Percentiles rank a stretch among this genome's conserved stretches.
These are phyloP conservation scores for Sterna hirundo DNA, from an alignment of 2,113 vertebrate species.

Conservation along the genomic window DNA sequence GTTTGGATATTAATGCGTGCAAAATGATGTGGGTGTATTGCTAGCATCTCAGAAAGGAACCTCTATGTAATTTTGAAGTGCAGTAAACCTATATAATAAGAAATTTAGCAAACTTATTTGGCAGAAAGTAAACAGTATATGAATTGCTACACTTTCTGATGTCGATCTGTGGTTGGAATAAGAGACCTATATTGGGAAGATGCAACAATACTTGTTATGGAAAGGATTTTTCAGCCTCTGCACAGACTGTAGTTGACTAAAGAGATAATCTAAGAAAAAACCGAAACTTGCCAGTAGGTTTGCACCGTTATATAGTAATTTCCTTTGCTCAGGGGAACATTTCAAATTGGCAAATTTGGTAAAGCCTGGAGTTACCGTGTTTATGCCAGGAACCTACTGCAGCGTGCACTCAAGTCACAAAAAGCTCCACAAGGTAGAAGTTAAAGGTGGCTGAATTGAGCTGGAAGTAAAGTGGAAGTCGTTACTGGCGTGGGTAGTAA, in stretches of 20 bases:
- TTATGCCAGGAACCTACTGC: neutral
- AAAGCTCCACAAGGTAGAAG: neutral
- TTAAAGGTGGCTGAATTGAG: neutral
- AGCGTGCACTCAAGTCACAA: neutral
- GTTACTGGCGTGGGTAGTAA: accelerated
- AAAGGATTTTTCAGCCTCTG: neutral
- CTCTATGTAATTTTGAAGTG: neutral
- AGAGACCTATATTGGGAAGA: neutral
- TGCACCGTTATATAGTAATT: neutral
- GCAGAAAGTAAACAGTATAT: neutral
- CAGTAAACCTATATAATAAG: neutral
- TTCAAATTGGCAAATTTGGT: neutral
- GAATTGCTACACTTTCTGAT: neutral
- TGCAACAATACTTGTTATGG: neutral
- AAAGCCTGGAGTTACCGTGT: neutral
- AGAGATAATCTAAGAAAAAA: neutral
- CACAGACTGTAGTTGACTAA: neutral
- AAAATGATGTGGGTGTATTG: neutral
- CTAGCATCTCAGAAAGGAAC: neutral
- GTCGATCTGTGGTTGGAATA: neutral
- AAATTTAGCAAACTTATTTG: neutral
- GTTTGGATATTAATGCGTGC: neutral
- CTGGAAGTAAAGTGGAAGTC: neutral
- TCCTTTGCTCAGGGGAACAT: neutral
- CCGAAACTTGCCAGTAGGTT: neutral